Base-by-base conservation (phyloP, 2,888 invertebrate species). In the Drymonia ruficornis region DNA sequence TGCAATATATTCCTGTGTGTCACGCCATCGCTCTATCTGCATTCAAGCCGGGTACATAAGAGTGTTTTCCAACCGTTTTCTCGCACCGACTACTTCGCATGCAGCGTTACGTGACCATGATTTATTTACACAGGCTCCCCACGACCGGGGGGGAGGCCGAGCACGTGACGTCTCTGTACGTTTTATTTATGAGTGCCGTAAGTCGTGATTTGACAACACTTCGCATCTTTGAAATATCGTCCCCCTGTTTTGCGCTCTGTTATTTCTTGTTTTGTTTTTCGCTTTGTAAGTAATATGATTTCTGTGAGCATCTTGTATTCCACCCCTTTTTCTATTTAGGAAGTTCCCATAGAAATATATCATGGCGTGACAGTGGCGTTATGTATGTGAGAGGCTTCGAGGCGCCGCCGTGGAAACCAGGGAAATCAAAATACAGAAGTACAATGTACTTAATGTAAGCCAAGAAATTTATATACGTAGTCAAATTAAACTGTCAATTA, bases 31-130 rank as follows among this genome's bases (percentile, higher is more conserved):
- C 63, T 62, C 72, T 62, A 84, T 88, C 86, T 84, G 79, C 84
- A 89, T 89, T 83, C 89, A 75, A 57, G 51, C 49, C 71, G 68
- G 72, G 76, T 78, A 63, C 67, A 56, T 66, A 67, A 84, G 82
- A 87, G 87, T 89, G 88, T 89, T 89, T 88, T 84, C 87, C 87
- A 68, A 83, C 75, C 85, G 81, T 81, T 84, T 87, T 82, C 85
- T 76, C 80, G 71, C 70, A 74, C 74, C 72, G 63, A 67, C 74
- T 70, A 74, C 76, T 84, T 79, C 75, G 78, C 81, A 78, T 78
- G 78, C 80, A 74, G 66, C 61, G 62, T 61, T 63, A 80, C 76
- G 73, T 69, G 69, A 72, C 78, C 74, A 80, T 84, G 84, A 85
- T 85, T 84, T 86, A 84, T 84, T 85, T 85, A 80, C 78, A 75